A percentile compares a stretch with the other conserved stretches of the same genome.
Evolutionary conservation across 2,888 invertebrate species (phyloP).

Genomic region (Arrhopalites spinosus): DNA sequence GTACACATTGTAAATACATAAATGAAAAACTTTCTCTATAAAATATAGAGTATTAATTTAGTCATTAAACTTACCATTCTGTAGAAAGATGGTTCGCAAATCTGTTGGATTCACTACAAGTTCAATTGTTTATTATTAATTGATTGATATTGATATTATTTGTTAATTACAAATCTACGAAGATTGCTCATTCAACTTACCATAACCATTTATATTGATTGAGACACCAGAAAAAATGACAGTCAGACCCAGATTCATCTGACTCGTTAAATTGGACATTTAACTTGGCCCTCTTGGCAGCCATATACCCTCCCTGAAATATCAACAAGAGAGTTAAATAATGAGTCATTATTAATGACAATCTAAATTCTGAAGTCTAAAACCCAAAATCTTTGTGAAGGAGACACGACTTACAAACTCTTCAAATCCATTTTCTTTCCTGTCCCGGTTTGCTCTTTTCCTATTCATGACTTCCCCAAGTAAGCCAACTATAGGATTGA

Average conservation of each 20-base stretch:
- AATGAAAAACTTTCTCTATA: too few species aligned
- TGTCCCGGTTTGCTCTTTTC: background rate
- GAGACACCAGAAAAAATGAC: constrained; percentile 77
- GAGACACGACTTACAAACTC: constrained; percentile 4
- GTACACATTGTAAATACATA: too few species aligned
- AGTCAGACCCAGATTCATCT: constrained; percentile 61
- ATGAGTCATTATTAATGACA: background rate
- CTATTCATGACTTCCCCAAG: too few species aligned
- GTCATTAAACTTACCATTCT: too few species aligned
- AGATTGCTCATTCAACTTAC: constrained; percentile 57
- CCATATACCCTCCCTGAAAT: constrained; percentile 80
- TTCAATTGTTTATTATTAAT: background rate
- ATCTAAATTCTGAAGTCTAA: background rate
- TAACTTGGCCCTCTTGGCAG: constrained; percentile 86
- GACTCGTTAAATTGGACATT: constrained; percentile 75
- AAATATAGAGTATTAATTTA: too few species aligned
- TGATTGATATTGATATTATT: background rate
- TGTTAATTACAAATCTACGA: background rate
- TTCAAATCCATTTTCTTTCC: constrained; percentile 18
- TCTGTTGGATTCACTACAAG: constrained; percentile 25
- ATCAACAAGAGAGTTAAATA: background rate
- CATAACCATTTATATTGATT: constrained; percentile 88
- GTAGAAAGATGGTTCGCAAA: constrained; percentile 80
- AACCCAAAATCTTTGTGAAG: too few species aligned
- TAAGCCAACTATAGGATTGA: too few species aligned